A percentile compares a stretch with the other conserved stretches of the same genome.
Conservation (phyloP, 2,113 vertebrate genomes). For the Urocitellus parryii region DNA sequence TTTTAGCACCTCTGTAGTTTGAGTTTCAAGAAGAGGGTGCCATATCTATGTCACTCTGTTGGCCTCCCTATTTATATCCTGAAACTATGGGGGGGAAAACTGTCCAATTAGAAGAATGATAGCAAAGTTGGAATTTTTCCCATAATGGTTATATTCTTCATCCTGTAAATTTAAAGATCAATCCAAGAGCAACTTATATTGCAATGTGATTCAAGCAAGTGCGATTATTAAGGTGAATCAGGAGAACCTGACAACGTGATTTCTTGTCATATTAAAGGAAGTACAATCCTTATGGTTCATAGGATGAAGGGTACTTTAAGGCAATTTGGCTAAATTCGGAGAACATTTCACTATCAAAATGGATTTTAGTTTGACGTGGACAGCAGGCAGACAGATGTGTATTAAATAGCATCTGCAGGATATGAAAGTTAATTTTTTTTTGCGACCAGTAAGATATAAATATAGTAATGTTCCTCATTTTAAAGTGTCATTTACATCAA, state of each 20-base stretch:
- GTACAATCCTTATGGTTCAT: slow-evolving; percentile 4
- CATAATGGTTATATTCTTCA: slow-evolving; percentile 76
- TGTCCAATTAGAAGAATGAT: slow-evolving; percentile 79
- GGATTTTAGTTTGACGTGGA: slow-evolving; percentile 54
- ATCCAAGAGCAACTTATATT: slow-evolving; percentile 71
- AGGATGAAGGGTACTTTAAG: slow-evolving; percentile 63
- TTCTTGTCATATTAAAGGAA: slow-evolving; percentile 67
- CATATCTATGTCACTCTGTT: background rate
- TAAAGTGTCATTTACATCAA: slow-evolving; percentile 68
- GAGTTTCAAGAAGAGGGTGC: background rate
- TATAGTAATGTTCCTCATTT: slow-evolving; percentile 59
- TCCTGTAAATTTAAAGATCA: slow-evolving; percentile 81
- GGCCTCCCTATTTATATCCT: slow-evolving; percentile 77
- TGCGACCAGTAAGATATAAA: slow-evolving; percentile 49
- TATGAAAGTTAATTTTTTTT: slow-evolving; percentile 59
- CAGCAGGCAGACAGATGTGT: slow-evolving; percentile 50
- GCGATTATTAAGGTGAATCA: slow-evolving; percentile 81
- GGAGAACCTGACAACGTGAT: slow-evolving; percentile 72
- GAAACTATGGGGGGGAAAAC: slow-evolving; percentile 70
- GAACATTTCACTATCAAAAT: slow-evolving; percentile 62
- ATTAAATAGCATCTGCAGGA: slow-evolving; percentile 55
- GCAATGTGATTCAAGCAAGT: slow-evolving; percentile 69
- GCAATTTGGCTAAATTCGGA: slow-evolving; percentile 64
- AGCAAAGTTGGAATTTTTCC: slow-evolving; percentile 75
- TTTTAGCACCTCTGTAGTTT: slow-evolving; percentile 39